Evolutionary conservation across 2,113 vertebrate species (phyloP).

Genomic region (Nibea coibor): DNA sequence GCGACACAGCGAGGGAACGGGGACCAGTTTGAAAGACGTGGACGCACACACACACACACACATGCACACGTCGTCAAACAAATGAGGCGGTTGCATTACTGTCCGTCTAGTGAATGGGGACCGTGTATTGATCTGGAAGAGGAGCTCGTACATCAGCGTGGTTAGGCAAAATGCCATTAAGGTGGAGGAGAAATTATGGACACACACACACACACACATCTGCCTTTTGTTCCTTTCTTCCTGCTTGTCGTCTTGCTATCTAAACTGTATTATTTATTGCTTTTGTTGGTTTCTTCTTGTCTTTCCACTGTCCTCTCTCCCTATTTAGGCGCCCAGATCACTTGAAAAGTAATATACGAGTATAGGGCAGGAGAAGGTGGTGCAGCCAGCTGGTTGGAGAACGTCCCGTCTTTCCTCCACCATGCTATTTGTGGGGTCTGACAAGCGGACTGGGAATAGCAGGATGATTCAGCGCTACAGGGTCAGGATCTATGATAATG

Average conservation of each 20-base stretch:
- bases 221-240: constrained; percentile 9
- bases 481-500: constrained; percentile 77
- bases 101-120: constrained; percentile 66
- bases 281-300: neutral
- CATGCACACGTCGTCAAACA: constrained; percentile 54
- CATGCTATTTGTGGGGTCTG: constrained; percentile 59
- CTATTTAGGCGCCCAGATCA: neutral
- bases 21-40: constrained; percentile 18
- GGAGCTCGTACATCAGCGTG: constrained; percentile 71
- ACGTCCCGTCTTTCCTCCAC: constrained; percentile 40
- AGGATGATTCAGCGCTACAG: constrained; percentile 66
- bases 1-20: constrained; percentile 27
- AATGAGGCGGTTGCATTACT: constrained; percentile 70
- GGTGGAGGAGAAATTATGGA: constrained; percentile 39
- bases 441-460: constrained; percentile 62
- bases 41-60: constrained; percentile 21
- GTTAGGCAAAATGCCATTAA: constrained; percentile 73
- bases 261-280: neutral
- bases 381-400: constrained; percentile 21
- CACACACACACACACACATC: constrained; percentile 32
- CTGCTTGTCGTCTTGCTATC: neutral
- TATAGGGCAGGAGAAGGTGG: neutral
- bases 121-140: constrained; percentile 70
- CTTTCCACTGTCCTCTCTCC: neutral
- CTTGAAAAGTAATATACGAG: constrained; percentile 15